Conservation (phyloP, 2,797 vertebrate genomes). For the Capromys pilorides region DNA sequence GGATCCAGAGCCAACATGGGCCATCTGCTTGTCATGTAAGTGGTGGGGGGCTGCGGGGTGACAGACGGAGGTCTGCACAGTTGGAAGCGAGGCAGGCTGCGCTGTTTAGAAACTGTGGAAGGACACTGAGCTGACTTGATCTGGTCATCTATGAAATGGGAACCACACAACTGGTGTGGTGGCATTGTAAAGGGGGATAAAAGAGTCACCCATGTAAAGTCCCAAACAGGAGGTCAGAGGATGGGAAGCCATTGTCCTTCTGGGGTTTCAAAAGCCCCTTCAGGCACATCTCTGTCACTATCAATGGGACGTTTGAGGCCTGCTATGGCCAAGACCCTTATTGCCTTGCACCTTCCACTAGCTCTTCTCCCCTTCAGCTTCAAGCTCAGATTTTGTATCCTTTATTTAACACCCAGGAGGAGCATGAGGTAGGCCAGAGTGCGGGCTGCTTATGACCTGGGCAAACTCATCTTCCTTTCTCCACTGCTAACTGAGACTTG, state of each 20-base stretch:
- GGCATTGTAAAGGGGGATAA: neutral
- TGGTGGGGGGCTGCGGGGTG: neutral
- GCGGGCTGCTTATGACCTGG: neutral
- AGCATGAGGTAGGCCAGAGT: neutral
- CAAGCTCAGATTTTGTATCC: neutral
- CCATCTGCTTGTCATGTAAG: too few relatives aligned
- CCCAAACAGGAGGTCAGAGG: neutral
- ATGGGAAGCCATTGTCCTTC: neutral
- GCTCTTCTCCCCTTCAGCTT: neutral
- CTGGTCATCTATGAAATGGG: neutral
- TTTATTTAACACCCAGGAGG: neutral
- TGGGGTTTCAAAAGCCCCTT: neutral
- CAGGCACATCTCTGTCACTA: neutral
- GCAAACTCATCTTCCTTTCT: neutral
- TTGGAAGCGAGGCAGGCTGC: neutral
- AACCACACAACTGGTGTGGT: neutral
- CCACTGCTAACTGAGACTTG: neutral
- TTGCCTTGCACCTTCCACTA: neutral
- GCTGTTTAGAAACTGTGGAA: accelerated
- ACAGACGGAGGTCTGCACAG: neutral
- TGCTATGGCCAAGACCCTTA: neutral
- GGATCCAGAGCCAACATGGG: too few relatives aligned
- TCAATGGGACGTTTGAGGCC: neutral
- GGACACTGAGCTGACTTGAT: neutral
- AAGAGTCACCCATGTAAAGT: neutral